phyloP scores from a whole-genome alignment of 2,113 vertebrate genomes.

The Lasiurus cinereus region DNA sequence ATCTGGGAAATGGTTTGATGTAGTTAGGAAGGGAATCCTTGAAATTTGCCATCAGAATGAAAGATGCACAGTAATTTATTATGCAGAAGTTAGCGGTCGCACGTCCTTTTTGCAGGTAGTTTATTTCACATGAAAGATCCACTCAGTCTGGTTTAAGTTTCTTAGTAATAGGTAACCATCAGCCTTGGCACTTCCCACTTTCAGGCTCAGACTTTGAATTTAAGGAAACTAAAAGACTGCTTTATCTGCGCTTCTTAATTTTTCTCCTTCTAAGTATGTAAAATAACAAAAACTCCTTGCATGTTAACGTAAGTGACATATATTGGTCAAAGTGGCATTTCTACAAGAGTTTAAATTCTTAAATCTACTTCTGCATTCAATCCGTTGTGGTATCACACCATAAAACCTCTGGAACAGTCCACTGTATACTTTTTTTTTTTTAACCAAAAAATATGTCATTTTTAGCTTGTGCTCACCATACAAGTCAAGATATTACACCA shows the following conservation, averaged over 20 bases:
- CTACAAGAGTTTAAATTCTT: constrained; percentile 6
- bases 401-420: constrained; percentile 51
- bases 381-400: constrained; percentile 24
- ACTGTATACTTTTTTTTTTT: constrained; percentile 21
- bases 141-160: constrained; percentile 24
- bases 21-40: background rate
- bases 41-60: background rate
- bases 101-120: background rate
- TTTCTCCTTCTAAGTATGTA: background rate
- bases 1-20: background rate
- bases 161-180: background rate
- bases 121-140: background rate
- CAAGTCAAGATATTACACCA: constrained; percentile 34
- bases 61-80: background rate
- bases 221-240: constrained; percentile 15
- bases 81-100: background rate
- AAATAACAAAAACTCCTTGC: background rate
- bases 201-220: constrained; percentile 23
- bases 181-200: constrained; percentile 33
- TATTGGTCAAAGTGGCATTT: constrained; percentile 14
- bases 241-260: background rate
- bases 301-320: background rate
- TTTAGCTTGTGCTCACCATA: background rate
- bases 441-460: constrained; percentile 43
- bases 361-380: background rate